Base-by-base conservation (phyloP, 2,113 vertebrate species). In the Microcebus griseorufus region DNA sequence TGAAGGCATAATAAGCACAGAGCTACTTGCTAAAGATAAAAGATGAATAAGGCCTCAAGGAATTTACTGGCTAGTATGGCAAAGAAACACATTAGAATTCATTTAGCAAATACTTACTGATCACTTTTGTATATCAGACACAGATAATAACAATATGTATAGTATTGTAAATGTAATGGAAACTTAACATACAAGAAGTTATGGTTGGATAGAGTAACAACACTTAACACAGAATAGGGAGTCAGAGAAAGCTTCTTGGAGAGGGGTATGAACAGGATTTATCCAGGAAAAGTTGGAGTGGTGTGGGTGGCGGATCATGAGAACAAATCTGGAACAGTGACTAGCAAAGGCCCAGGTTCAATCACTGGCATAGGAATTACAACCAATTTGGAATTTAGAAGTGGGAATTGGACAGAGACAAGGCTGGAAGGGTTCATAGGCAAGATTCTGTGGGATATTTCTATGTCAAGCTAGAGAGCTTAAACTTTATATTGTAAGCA, bases 21-120 rank as follows among this genome's bases (percentile, higher is more conserved):
- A 72, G 18, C n/a, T 9, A 39, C 34, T 29, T 83, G 82, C 51
- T 81, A 37, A 92, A 82, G 81, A 81, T 18, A 42, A 75, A 75
- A 73, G 37, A 51, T 62, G 51, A 67, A 45, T 60, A 75, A 53
- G 45, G 32, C 29, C 42, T 67, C 29, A 75, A 86, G 81, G 60
- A 85, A 42, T 4, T 67, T 60, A 64, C 32, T 90, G 32, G 69
- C 14, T 87, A 83, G 27, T 69, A 39, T 6, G 78, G 23, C 55
- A 93, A 37, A 87, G 45, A 95, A 91, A 91, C 62, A 76, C 5
- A 62, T 6, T 69, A 48, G 82, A 82, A 88, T 83, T 93, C 16
- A 51, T 73, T 76, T 53, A 95, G 64, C 39, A 65, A 65, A 80
- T 69, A n/a, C 22, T 51, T 45, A 65, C 4, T 23, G 48, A 91